Conservation (phyloP, 2,888 invertebrate genomes). For the Drosophila sordidula region DNA sequence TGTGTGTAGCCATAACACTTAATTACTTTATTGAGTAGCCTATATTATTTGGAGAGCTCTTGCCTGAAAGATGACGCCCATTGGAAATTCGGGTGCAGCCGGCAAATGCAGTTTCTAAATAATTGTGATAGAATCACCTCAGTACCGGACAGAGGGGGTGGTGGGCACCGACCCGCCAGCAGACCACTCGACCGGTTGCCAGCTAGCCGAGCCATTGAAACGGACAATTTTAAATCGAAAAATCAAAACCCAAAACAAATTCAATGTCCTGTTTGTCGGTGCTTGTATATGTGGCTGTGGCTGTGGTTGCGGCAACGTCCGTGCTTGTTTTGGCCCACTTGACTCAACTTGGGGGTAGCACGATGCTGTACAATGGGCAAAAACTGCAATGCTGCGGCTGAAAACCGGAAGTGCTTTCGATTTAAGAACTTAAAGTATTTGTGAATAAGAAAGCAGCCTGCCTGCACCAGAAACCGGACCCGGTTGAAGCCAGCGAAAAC, state of each 20-base stretch:
- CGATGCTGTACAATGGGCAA: constrained; percentile 59
- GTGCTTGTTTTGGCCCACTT: constrained; percentile 48
- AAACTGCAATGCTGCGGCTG: constrained; percentile 67
- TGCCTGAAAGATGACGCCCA: constrained; percentile 36
- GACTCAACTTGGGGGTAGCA: constrained; percentile 6
- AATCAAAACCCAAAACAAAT: constrained; percentile 78
- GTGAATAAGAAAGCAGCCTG: constrained; percentile 48
- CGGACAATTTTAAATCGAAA: constrained; percentile 77
- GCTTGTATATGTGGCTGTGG: constrained; percentile 35
- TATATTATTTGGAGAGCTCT: constrained; percentile 19
- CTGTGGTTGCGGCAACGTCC: constrained; percentile 17
- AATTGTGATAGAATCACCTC: constrained; percentile 54
- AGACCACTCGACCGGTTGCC: constrained; percentile 13
- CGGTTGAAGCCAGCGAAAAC: constrained; percentile 24
- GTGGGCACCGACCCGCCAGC: background rate
- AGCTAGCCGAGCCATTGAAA: constrained; percentile 58
- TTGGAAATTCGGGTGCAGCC: constrained; percentile 35
- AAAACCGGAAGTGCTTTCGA: constrained; percentile 68
- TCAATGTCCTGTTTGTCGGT: constrained; percentile 72
- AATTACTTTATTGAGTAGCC: constrained; percentile 57
- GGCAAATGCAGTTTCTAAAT: constrained; percentile 34
- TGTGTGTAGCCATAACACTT: constrained; percentile 34
- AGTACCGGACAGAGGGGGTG: constrained; percentile 12
- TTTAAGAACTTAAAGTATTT: constrained; percentile 52
- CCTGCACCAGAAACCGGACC: constrained; percentile 26